Evolutionary conservation across 2,888 invertebrate species (phyloP), one percentile per base, ranked within the genome.

Genomic region (Allygus modestus): DNA sequence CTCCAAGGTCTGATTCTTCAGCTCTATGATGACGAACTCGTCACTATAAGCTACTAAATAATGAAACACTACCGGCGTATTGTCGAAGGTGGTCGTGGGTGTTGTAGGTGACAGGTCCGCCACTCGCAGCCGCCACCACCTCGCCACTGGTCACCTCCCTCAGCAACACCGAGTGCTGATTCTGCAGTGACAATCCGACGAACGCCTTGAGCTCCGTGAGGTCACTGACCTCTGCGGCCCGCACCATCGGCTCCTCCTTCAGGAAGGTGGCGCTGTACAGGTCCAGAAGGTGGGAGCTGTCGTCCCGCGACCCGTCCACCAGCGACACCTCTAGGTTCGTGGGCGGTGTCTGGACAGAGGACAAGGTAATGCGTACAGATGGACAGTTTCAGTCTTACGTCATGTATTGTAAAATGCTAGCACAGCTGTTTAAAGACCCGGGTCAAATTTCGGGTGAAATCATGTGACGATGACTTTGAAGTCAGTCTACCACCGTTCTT

Each of bases 71-170:
- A 71, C 71, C 71, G 26, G 71, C 71, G 41, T 71, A 71, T 2
- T n/a, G 71, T 1, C 41, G 1, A 0, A 71, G 33, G 11, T 71
- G 71, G n/a, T 37, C 71, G 23, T 20, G 20, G 4, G 71, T 71
- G 71, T 20, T 12, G 71, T 33, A 41, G n/a, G 71, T 71, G 41
- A 71, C 41, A 20, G 71, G 71, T 1, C 71, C 71, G 20, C 71
- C 71, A 20, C 71, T 71, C 2, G 71, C 71, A n/a, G 71, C 71
- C 37, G 71, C 71, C 37, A 71, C 41, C 71, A 71, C n/a, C 33
- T 37, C 41, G 9, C 41, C 41, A 20, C 71, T 41, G 33, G 33
- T 7, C n/a, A 15, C 4, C 11, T 71, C 71, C 71, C 41, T 71
- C 71, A 71, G 41, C 41, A 71, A 0, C 11, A 71, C 71, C 20